Conservation (phyloP, 92 coral and sea anemone species). For the Paragorgia papillata region DNA sequence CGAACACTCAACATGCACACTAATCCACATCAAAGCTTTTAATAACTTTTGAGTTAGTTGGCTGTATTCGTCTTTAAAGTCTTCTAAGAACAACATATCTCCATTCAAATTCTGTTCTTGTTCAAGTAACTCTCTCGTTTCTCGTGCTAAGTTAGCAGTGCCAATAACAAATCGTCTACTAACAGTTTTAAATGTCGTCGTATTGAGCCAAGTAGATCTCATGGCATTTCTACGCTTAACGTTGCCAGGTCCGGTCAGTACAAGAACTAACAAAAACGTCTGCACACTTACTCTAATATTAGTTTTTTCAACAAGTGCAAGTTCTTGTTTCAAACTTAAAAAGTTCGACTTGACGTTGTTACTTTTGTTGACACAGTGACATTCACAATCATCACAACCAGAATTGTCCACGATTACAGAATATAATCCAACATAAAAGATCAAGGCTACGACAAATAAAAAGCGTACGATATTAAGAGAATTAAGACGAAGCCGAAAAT, state of each 20-base stretch:
- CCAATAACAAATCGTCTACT: slow-evolving; percentile 80
- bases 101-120: slow-evolving; percentile 53
- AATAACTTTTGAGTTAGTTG: slow-evolving; percentile 76
- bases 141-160: slow-evolving; percentile 45
- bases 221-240: slow-evolving; percentile 81
- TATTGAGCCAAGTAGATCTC: slow-evolving; percentile 81
- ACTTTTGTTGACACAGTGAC: slow-evolving; percentile 21
- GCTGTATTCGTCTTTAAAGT: slow-evolving; percentile 79
- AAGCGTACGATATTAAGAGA: slow-evolving; percentile 7
- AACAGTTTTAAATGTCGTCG: slow-evolving; percentile 38
- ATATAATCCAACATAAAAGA: slow-evolving; percentile 34
- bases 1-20: slow-evolving; percentile 65
- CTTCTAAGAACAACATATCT: slow-evolving; percentile 73
- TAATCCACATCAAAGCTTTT: slow-evolving; percentile 77
- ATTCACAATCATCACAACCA: slow-evolving; percentile 2
- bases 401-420: slow-evolving; percentile 7
- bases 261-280: slow-evolving; percentile 67
- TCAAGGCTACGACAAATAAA: slow-evolving; percentile 17
- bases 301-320: neutral
- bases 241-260: slow-evolving; percentile 83
- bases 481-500: neutral
- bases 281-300: slow-evolving; percentile 20
- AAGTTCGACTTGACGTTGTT: neutral
- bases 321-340: neutral
- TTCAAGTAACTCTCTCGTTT: slow-evolving; percentile 50